phyloP scores from a whole-genome alignment of 2,888 invertebrate species.

The Cosmia pyralina region DNA sequence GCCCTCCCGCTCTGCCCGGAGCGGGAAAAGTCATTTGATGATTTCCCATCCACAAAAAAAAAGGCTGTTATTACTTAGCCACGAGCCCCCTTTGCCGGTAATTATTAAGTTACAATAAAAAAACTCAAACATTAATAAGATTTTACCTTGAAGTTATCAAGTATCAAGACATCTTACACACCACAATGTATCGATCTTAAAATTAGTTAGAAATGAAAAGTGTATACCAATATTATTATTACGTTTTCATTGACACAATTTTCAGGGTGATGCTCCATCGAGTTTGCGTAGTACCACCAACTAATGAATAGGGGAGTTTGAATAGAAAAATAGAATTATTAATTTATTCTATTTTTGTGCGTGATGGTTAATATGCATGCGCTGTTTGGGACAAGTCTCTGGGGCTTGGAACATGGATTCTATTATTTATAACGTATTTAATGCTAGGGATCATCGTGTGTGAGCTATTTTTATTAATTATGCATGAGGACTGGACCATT shows the following conservation, averaged over 20 bases:
- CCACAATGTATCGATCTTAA: not conserved
- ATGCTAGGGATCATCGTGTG: slow-evolving; percentile 56
- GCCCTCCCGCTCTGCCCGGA: too few relatives aligned
- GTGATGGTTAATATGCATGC: slow-evolving; percentile 85
- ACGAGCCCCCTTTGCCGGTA: too few relatives aligned
- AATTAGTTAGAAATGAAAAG: not conserved
- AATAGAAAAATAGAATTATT: slow-evolving; percentile 85
- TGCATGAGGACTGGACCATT: slow-evolving; percentile 57
- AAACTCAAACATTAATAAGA: not conserved
- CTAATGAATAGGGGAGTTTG: slow-evolving; percentile 70
- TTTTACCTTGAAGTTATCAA: not conserved
- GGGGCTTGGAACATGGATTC: slow-evolving; percentile 54
- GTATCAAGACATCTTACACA: slow-evolving; percentile 22
- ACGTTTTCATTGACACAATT: not conserved
- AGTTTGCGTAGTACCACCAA: slow-evolving; percentile 49
- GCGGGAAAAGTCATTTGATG: too few relatives aligned
- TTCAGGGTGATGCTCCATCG: slow-evolving; percentile 32
- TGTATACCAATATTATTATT: not conserved
- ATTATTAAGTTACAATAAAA: not conserved
- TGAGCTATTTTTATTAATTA: slow-evolving; percentile 60
- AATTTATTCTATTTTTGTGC: slow-evolving; percentile 86
- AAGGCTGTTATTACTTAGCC: too few relatives aligned
- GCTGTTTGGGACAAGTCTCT: slow-evolving; percentile 60
- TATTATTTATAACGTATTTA: slow-evolving; percentile 67
- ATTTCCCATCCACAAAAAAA: too few relatives aligned